Conservation (phyloP, 2,888 invertebrate genomes). For the Tridacna crocea region DNA sequence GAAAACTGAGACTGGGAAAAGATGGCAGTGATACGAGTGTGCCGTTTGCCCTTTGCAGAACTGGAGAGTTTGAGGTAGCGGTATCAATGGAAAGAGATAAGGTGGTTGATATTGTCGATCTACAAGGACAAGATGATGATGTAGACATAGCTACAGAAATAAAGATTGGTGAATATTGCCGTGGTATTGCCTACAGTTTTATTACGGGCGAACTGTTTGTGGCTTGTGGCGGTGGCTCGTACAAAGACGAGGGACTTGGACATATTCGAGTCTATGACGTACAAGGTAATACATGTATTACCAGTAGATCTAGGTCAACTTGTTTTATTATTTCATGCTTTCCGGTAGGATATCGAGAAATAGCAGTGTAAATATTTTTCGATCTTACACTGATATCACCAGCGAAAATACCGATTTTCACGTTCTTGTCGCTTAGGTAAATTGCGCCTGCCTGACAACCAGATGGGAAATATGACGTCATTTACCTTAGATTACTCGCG, state of each 20-base stretch:
- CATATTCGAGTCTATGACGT: constrained; percentile 31
- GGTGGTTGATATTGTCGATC: constrained; percentile 20
- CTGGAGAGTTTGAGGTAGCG: constrained; percentile 18
- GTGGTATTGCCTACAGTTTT: constrained; percentile 35
- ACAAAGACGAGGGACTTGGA: constrained; percentile 39
- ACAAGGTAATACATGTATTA: not conserved
- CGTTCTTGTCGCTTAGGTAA: no score
- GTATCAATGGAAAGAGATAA: constrained; percentile 36
- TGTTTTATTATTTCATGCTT: not conserved
- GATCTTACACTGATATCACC: no score
- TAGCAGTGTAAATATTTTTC: no score
- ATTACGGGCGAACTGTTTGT: constrained; percentile 39
- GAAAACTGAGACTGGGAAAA: not conserved
- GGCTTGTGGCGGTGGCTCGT: constrained; percentile 44
- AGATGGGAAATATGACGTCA: no score
- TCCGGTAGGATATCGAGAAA: not conserved
- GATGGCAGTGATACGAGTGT: not conserved
- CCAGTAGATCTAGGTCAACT: no score
- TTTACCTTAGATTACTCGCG: no score
- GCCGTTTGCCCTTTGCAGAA: constrained; percentile 38
- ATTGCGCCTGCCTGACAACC: no score
- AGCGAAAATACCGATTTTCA: no score
- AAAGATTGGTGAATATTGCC: constrained; percentile 37
- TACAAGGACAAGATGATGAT: not conserved
- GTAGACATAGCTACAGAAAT: not conserved